phyloP scores from a whole-genome alignment of 2,888 invertebrate species.

The Drosophila glabriapex region DNA sequence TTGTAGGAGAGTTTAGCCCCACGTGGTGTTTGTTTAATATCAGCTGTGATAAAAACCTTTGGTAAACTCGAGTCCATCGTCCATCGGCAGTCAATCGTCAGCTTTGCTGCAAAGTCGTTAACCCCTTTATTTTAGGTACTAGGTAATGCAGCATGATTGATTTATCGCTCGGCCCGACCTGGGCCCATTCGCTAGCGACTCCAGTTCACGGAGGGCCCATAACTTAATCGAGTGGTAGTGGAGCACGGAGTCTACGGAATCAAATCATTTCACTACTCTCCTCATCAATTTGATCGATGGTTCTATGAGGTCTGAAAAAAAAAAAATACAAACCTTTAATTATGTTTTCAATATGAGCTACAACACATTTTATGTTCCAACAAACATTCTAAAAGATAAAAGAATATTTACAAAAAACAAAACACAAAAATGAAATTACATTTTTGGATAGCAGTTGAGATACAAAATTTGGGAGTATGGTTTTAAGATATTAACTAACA shows the following conservation, averaged over 20 bases:
- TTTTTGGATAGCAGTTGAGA: background rate
- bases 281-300: slow-evolving; percentile 49
- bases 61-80: slow-evolving; percentile 44
- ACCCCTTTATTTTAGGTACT: slow-evolving; percentile 33
- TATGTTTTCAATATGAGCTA: background rate
- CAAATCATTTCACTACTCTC: slow-evolving; percentile 29
- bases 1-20: slow-evolving; percentile 4
- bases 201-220: slow-evolving; percentile 27
- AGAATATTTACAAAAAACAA: background rate
- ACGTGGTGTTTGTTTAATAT: slow-evolving; percentile 42
- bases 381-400: background rate
- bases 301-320: slow-evolving; percentile 4
- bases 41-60: slow-evolving; percentile 55
- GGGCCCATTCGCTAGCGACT: slow-evolving; percentile 22
- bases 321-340: slow-evolving; percentile 18
- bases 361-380: background rate
- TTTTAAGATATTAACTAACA: background rate
- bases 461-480: background rate
- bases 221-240: slow-evolving; percentile 34
- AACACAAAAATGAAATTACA: background rate
- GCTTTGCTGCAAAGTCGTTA: slow-evolving; percentile 63
- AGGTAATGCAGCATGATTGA: slow-evolving; percentile 63
- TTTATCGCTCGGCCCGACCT: slow-evolving; percentile 47
- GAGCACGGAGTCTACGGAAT: slow-evolving; percentile 32
- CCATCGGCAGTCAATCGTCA: slow-evolving; percentile 61